phyloP scores from a whole-genome alignment of 2,888 invertebrate genomes.

The Selenia dentaria region DNA sequence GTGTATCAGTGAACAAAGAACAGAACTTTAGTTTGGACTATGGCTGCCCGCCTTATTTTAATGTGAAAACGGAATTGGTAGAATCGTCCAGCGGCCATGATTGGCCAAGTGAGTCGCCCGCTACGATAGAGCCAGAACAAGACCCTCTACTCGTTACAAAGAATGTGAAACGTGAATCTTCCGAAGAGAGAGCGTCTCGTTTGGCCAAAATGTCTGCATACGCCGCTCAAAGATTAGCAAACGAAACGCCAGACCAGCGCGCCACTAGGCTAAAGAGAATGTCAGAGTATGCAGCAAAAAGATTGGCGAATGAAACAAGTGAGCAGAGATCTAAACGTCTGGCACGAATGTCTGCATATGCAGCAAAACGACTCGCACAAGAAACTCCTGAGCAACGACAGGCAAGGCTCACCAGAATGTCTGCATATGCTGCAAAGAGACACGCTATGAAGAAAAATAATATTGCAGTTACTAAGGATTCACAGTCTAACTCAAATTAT shows the following conservation, averaged over 20 bases:
- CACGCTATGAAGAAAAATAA: conserved; percentile 59
- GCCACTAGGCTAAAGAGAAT: conserved; percentile 66
- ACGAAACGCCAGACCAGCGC: conserved; percentile 70
- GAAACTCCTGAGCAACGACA: conserved; percentile 71
- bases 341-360: conserved; percentile 75
- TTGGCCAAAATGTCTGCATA: conserved; percentile 77
- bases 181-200: conserved; percentile 61
- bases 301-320: conserved; percentile 64
- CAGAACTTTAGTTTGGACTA: conserved; percentile 45
- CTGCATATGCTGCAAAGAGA: conserved; percentile 71
- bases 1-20: conserved; percentile 39
- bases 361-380: conserved; percentile 68
- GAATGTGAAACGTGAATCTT: conserved; percentile 50
- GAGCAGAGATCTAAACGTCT: conserved; percentile 69
- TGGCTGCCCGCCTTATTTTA: conserved; percentile 35
- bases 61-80: conserved; percentile 49
- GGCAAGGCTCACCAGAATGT: conserved; percentile 67
- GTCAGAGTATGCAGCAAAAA: conserved; percentile 74
- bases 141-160: conserved; percentile 7
- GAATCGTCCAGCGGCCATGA: not conserved
- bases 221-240: conserved; percentile 72
- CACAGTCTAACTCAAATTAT: conserved; percentile 1
- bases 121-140: not conserved
- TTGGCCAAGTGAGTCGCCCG: conserved; percentile 5
- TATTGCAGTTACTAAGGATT: conserved; percentile 10